phyloP scores from a whole-genome alignment of 2,888 invertebrate species.

The Ectobius pallidus region DNA sequence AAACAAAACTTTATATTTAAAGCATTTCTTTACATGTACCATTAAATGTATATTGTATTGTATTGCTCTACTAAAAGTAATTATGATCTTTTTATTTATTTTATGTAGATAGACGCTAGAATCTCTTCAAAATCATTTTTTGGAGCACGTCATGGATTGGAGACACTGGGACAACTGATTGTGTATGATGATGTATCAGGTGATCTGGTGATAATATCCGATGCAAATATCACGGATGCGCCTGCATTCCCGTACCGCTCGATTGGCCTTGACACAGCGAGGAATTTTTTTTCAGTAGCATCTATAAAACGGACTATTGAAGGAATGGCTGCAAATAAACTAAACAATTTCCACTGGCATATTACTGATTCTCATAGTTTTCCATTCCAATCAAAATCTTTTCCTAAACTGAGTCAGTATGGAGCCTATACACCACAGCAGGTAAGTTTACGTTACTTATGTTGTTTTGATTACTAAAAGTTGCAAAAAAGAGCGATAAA shows the following conservation, averaged over 20 bases:
- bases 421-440: constrained; percentile 82
- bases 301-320: constrained; percentile 79
- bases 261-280: constrained; percentile 84
- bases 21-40: too few species aligned
- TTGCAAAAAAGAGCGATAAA: too few species aligned
- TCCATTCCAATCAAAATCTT: constrained; percentile 79
- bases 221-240: constrained; percentile 70
- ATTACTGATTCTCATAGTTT: constrained; percentile 94
- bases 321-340: constrained; percentile 87
- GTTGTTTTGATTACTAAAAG: too few species aligned
- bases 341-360: constrained; percentile 96
- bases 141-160: constrained; percentile 70
- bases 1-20: too few species aligned
- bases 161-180: constrained; percentile 71
- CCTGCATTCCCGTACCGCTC: constrained; percentile 91
- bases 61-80: too few species aligned
- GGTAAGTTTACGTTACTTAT: too few species aligned
- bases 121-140: constrained; percentile 67
- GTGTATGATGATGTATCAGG: constrained; percentile 47
- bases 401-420: constrained; percentile 71
- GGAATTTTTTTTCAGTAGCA: constrained; percentile 73
- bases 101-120: constrained; percentile 57
- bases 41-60: too few species aligned
- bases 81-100: too few species aligned
- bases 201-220: constrained; percentile 65